These are phyloP conservation scores for Chrysaora quinquecirrha DNA, from an alignment of 30 jellyfish, hydroid and myxozoan species.

Conservation along the genomic window DNA sequence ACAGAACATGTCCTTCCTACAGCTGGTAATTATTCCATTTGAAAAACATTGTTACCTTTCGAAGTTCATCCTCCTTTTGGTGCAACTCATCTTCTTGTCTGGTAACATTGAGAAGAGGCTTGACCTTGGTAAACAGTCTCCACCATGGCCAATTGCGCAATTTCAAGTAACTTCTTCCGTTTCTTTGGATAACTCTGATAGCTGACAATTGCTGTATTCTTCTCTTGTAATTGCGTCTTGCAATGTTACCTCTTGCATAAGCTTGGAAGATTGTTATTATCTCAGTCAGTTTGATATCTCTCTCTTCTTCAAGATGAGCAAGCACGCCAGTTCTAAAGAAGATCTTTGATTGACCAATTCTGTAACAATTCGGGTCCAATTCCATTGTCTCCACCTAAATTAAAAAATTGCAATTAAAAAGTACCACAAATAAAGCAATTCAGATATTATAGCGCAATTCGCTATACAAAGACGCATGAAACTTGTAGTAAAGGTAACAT, in stretches of 20 bases:
- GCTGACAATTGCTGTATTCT: constrained; percentile 98
- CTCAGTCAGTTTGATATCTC: constrained; percentile 94
- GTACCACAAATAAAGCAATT: too few species aligned
- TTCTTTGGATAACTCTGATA: constrained; percentile 95
- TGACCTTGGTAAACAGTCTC: constrained; percentile 98
- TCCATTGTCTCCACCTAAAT: constrained; percentile 92
- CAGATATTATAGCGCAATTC: too few species aligned
- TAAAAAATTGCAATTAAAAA: too few species aligned
- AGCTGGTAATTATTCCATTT: too few species aligned
- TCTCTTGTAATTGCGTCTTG: constrained; percentile 93
- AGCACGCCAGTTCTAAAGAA: constrained; percentile 99
- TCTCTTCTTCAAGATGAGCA: constrained; percentile 98
- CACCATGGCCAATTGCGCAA: constrained; percentile 99
- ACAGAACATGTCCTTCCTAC: too few species aligned
- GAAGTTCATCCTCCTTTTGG: constrained; percentile 91
- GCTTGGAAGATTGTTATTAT: constrained; percentile 98
- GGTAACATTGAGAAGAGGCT: constrained; percentile 99
- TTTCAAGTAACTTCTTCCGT: constrained; percentile 95
- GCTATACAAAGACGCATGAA: too few species aligned
- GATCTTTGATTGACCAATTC: constrained; percentile 98
- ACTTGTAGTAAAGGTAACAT: too few species aligned
- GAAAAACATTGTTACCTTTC: too few species aligned
- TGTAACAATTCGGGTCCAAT: constrained; percentile 95
- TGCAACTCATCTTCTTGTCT: constrained; percentile 99
- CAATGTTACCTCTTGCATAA: constrained; percentile 97